Conservation (phyloP, 1,140 invertebrate genomes). For the Potamilus streckersoni region DNA sequence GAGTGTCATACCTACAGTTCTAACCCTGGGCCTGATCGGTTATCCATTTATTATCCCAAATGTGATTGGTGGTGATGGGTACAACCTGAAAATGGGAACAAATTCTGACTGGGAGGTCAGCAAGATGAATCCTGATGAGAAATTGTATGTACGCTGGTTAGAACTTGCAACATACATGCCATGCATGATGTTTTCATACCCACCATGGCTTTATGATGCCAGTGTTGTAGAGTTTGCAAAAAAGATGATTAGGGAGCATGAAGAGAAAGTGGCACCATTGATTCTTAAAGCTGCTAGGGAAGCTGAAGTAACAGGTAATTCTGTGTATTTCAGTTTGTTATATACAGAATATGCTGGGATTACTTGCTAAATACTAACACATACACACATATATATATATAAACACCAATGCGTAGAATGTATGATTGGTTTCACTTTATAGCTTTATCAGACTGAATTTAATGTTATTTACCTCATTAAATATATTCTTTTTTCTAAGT, state of each 20-base stretch:
- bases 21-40: constrained; percentile 85
- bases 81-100: constrained; percentile 44
- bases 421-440: no score
- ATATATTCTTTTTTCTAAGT: no score
- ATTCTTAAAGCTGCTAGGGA: constrained; percentile 72
- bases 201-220: constrained; percentile 88
- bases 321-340: not conserved
- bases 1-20: constrained; percentile 82
- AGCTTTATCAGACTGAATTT: no score
- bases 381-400: not conserved
- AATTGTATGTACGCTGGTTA: constrained; percentile 89
- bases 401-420: not conserved
- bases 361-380: not conserved
- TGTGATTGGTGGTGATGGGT: constrained; percentile 91
- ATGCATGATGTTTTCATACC: constrained; percentile 85
- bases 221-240: constrained; percentile 74
- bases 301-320: constrained; percentile 76
- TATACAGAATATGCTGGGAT: not conserved
- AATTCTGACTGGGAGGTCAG: constrained; percentile 58
- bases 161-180: constrained; percentile 89
- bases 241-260: constrained; percentile 77
- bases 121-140: constrained; percentile 73
- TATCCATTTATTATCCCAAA: constrained; percentile 89
- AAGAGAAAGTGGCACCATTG: constrained; percentile 72
- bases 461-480: no score